These are phyloP conservation scores for Drosophila vallismaia DNA, from an alignment of 2,888 invertebrate genomes.

Conservation along the genomic window DNA sequence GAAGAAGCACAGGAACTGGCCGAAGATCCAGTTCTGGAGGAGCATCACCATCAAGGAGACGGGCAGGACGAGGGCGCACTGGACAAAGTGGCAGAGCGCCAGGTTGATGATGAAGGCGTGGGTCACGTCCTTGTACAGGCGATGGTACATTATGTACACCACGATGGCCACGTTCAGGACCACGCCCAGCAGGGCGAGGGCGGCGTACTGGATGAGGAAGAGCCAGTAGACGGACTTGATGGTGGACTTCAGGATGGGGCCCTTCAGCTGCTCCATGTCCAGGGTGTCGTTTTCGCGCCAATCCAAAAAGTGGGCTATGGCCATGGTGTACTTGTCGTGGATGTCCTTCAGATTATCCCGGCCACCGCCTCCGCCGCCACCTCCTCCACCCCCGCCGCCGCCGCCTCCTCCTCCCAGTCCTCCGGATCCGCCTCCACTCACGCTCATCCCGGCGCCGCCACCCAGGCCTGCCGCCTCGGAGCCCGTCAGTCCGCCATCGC, in stretches of 20 bases:
- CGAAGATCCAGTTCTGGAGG: slow-evolving; percentile 90
- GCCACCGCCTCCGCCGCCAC: slow-evolving; percentile 35
- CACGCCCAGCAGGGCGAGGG: slow-evolving; percentile 86
- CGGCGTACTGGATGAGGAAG: slow-evolving; percentile 87
- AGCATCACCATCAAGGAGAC: slow-evolving; percentile 88
- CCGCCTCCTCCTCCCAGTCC: slow-evolving; percentile 5
- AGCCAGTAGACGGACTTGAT: slow-evolving; percentile 86
- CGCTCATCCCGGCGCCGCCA: neutral
- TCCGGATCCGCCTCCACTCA: neutral
- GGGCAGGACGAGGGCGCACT: slow-evolving; percentile 88
- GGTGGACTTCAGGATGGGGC: slow-evolving; percentile 86
- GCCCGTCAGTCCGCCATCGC: neutral
- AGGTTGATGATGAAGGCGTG: slow-evolving; percentile 88
- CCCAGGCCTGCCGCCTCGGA: neutral
- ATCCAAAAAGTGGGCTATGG: slow-evolving; percentile 80
- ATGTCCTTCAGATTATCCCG: slow-evolving; percentile 78
- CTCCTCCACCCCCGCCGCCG: neutral
- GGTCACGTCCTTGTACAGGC: slow-evolving; percentile 87
- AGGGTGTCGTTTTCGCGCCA: slow-evolving; percentile 80
- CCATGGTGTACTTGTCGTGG: slow-evolving; percentile 81
- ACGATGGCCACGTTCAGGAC: slow-evolving; percentile 86
- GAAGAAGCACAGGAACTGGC: slow-evolving; percentile 89
- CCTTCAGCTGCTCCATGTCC: slow-evolving; percentile 84
- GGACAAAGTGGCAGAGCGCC: slow-evolving; percentile 87
- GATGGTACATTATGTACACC: slow-evolving; percentile 84